These are phyloP conservation scores for Stratiolaelaps scimitus DNA, from an alignment of 1,140 invertebrate genomes.

Conservation along the genomic window DNA sequence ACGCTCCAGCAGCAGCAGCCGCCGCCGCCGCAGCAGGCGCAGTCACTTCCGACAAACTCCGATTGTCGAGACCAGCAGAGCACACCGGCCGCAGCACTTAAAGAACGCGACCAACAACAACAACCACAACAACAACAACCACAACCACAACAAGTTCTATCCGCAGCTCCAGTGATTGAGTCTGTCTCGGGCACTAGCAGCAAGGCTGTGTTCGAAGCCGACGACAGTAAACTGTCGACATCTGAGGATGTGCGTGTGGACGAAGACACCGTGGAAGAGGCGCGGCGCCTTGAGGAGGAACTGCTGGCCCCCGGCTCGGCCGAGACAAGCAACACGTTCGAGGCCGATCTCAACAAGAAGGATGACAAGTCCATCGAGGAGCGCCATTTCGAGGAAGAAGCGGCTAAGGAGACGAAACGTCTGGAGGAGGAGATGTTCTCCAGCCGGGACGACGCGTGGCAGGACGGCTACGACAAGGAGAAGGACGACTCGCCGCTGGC, in stretches of 20 bases:
- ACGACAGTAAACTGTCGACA: slow-evolving; percentile 21
- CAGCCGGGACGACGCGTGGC: slow-evolving; percentile 32
- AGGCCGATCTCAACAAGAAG: slow-evolving; percentile 32
- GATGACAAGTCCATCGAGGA: slow-evolving; percentile 35
- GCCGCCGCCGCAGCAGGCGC: slow-evolving; percentile 22
- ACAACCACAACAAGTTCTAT: not conserved
- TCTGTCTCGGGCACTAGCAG: slow-evolving; percentile 29
- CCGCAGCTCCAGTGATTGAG: slow-evolving; percentile 30
- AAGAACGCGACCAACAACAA: slow-evolving; percentile 28
- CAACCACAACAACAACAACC: slow-evolving; percentile 17
- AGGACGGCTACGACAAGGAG: slow-evolving; percentile 33
- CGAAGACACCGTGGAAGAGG: slow-evolving; percentile 35
- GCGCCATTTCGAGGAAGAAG: slow-evolving; percentile 38
- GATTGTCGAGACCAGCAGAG: not conserved
- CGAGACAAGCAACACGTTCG: slow-evolving; percentile 32
- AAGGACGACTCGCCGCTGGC: slow-evolving; percentile 8
- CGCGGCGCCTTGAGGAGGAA: slow-evolving; percentile 33
- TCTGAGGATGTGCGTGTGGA: slow-evolving; percentile 34
- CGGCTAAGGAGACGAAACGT: slow-evolving; percentile 36
- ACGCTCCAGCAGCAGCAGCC: slow-evolving; percentile 13
- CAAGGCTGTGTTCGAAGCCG: slow-evolving; percentile 18
- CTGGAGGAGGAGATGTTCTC: slow-evolving; percentile 36
- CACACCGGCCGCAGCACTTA: slow-evolving; percentile 31
- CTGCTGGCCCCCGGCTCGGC: slow-evolving; percentile 32
- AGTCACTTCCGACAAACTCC: slow-evolving; percentile 26